A percentile compares a stretch with the other conserved stretches of the same genome.
These are phyloP conservation scores for Fragum fragum DNA, from an alignment of 2,888 invertebrate species.

Conservation along the genomic window DNA sequence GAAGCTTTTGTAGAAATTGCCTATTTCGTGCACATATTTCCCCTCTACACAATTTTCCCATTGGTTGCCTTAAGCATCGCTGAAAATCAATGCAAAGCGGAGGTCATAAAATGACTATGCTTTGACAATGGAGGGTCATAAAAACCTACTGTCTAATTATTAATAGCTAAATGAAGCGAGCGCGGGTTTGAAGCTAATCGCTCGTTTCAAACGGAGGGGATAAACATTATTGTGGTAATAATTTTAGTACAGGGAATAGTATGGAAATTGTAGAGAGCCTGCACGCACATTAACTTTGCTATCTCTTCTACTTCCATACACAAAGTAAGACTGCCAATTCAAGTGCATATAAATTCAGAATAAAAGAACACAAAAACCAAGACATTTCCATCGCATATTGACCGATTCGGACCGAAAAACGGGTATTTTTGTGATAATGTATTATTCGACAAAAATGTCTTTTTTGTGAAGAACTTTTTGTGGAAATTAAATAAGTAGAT, in stretches of 20 bases:
- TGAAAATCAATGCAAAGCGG: conserved; percentile 50
- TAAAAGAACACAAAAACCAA: no score
- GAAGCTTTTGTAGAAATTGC: not conserved
- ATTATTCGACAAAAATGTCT: no score
- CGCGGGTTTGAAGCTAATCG: conserved; percentile 27
- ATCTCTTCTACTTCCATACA: not conserved
- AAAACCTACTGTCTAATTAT: conserved; percentile 66
- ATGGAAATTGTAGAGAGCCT: conserved; percentile 12
- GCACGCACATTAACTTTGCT: conserved; percentile 12
- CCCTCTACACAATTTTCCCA: conserved; percentile 26
- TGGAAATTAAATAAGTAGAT: no score
- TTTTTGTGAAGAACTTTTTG: no score
- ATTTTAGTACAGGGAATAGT: conserved; percentile 21
- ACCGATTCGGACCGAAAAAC: no score
- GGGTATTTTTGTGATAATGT: no score
- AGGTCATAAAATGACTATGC: conserved; percentile 63
- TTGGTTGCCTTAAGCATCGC: conserved; percentile 44
- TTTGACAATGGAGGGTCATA: conserved; percentile 55
- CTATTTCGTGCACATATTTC: conserved; percentile 31
- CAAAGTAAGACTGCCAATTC: not conserved
- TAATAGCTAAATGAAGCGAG: conserved; percentile 62
- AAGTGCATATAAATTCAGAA: no score
- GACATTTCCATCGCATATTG: no score
- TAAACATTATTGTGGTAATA: conserved; percentile 22
- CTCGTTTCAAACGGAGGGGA: conserved; percentile 28